These are phyloP conservation scores for Sciurus vulgaris DNA, from an alignment of 2,797 vertebrate genomes.

Conservation along the genomic window DNA sequence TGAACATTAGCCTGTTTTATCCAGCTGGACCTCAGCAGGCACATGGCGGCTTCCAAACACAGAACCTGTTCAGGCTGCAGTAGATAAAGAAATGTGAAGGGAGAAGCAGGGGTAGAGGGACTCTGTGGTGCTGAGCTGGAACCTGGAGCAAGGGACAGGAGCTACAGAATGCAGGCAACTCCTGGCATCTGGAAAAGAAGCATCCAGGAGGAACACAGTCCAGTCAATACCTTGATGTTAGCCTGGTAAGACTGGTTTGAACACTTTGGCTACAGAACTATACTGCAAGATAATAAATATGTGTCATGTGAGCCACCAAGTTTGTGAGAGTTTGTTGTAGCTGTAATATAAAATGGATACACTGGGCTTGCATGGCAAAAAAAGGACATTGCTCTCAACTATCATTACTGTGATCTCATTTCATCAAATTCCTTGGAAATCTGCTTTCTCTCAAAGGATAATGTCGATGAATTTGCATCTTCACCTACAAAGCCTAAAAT, in stretches of 20 bases:
- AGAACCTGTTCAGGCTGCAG: neutral
- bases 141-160: neutral
- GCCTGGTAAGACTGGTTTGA: neutral
- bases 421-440: slow-evolving; percentile 1
- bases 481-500: slow-evolving; percentile 32
- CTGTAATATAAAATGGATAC: neutral
- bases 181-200: neutral
- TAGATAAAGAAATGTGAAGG: neutral
- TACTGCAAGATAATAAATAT: neutral
- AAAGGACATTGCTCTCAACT: neutral
- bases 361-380: neutral
- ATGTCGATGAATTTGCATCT: neutral
- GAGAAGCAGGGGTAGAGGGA: neutral
- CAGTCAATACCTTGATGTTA: neutral
- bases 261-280: neutral
- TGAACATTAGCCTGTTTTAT: neutral
- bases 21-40: neutral
- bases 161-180: neutral
- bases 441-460: neutral
- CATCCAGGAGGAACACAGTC: neutral
- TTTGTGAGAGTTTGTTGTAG: neutral
- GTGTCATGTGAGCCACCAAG: neutral
- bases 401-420: neutral
- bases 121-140: neutral
- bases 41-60: neutral